These are phyloP conservation scores for Sebastes glaucus DNA, from an alignment of 2,797 vertebrate genomes.

Conservation along the genomic window DNA sequence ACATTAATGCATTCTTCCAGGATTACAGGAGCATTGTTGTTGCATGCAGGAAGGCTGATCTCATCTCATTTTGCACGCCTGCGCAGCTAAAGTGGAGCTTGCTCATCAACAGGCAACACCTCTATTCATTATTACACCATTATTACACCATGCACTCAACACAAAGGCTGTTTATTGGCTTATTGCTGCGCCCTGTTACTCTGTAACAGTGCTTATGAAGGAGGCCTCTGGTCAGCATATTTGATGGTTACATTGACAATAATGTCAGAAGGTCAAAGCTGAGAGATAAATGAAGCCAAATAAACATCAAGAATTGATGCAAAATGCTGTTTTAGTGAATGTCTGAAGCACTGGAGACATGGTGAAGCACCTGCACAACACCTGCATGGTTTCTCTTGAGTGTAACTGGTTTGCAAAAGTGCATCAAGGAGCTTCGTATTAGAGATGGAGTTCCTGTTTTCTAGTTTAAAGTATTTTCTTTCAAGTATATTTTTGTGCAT, in stretches of 20 bases:
- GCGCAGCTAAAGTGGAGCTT: constrained; percentile 37
- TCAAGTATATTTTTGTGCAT: background rate
- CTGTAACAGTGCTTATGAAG: background rate
- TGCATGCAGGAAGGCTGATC: constrained; percentile 10
- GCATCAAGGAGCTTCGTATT: background rate
- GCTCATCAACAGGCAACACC: constrained; percentile 29
- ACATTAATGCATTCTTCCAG: background rate
- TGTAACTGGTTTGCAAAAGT: background rate
- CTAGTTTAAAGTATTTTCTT: background rate
- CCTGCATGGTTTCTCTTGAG: background rate
- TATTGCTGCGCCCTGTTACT: background rate
- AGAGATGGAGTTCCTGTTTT: background rate
- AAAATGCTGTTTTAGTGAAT: background rate
- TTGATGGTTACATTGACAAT: background rate
- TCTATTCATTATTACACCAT: background rate
- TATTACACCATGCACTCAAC: background rate
- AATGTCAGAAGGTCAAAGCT: background rate
- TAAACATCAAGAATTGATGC: background rate
- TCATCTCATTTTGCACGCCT: constrained; percentile 54
- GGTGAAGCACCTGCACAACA: background rate
- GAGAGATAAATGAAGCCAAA: background rate
- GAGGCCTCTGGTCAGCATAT: background rate
- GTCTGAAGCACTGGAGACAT: background rate
- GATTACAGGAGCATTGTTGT: constrained; percentile 27
- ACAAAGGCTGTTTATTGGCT: constrained; percentile 6